Conservation (phyloP, 1,140 invertebrate genomes). For the Hypsibius dujardini region DNA sequence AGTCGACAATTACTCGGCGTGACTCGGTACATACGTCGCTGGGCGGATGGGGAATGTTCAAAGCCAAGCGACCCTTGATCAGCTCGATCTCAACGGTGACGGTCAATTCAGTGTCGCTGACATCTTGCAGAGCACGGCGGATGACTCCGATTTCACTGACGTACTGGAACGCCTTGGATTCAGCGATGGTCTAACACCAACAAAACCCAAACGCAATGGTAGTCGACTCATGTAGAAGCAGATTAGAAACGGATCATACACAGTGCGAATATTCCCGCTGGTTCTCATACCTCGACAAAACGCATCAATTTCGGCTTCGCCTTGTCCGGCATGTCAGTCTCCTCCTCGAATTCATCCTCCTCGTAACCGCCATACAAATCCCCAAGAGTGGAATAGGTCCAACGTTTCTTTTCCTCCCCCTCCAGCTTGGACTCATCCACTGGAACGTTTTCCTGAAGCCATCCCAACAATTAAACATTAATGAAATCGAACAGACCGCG, state of each 20-base stretch:
- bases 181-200: conserved; percentile 1
- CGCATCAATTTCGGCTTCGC: conserved; percentile 11
- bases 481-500: no score
- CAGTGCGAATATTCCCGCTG: no score
- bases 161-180: conserved; percentile 13
- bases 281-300: not conserved
- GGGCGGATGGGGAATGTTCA: conserved; percentile 13
- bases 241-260: no score
- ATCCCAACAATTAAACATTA: no score
- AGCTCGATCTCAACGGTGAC: not conserved
- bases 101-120: not conserved
- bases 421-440: no score
- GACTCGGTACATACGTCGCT: no score
- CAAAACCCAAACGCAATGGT: no score
- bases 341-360: conserved; percentile 13
- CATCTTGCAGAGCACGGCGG: not conserved
- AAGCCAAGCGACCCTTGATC: conserved; percentile 12
- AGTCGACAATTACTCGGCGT: no score
- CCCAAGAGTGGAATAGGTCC: no score
- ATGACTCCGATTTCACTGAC: conserved; percentile 4
- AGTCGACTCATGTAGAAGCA: no score
- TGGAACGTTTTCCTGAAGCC: no score
- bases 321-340: not conserved
- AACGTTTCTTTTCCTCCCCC: no score
- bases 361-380: not conserved